Percentiles rank a stretch among this genome's conserved stretches.
Conservation (phyloP, 2,888 invertebrate genomes). For the Tetragonula carbonaria region DNA sequence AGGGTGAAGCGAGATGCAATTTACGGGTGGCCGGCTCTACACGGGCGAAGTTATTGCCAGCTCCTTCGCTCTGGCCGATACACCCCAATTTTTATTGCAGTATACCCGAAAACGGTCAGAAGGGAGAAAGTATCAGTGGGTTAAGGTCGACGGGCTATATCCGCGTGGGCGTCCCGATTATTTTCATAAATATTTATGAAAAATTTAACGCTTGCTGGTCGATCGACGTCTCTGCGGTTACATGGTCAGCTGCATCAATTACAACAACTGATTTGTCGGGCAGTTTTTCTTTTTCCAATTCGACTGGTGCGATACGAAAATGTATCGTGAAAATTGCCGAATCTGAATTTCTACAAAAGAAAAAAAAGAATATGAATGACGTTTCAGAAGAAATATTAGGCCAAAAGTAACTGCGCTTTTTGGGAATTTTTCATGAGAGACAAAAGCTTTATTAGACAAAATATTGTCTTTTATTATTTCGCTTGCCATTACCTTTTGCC, state of each 20-base stretch:
- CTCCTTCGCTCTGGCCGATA: background rate
- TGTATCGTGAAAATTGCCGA: background rate
- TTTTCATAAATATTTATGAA: constrained; percentile 69
- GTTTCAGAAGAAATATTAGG: no score
- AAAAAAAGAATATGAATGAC: no score
- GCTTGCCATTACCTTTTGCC: no score
- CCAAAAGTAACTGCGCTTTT: no score
- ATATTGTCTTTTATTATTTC: no score
- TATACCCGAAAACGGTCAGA: constrained; percentile 37
- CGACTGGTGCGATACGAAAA: background rate
- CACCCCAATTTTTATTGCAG: constrained; percentile 14
- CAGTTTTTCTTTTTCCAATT: background rate
- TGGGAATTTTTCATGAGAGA: no score
- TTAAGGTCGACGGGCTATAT: constrained; percentile 73
- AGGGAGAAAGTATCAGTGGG: constrained; percentile 69
- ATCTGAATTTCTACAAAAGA: background rate
- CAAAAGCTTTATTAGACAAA: no score
- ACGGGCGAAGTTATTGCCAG: background rate
- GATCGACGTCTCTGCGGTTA: background rate
- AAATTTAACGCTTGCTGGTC: constrained; percentile 11
- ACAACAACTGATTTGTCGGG: no score
- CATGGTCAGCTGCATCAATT: background rate
- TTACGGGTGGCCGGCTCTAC: background rate
- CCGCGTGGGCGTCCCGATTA: constrained; percentile 54
- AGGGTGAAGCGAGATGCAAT: background rate